These are phyloP conservation scores for Sylvilagus floridanus DNA, from an alignment of 2,797 vertebrate genomes.

Conservation along the genomic window DNA sequence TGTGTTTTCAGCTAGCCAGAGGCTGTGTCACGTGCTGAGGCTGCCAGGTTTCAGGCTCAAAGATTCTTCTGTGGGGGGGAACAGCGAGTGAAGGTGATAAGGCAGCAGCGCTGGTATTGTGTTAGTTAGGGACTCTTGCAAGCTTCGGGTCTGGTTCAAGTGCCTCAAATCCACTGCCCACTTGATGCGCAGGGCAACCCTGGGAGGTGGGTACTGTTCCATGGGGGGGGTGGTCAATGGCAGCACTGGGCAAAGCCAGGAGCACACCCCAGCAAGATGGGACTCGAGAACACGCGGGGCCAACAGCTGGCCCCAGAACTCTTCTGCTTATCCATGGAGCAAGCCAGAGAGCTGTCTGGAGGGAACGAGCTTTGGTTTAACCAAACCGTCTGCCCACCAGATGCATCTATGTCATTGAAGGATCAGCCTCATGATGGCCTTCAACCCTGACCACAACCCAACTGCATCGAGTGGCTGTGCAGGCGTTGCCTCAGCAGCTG, in stretches of 20 bases:
- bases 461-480: rapidly evolving
- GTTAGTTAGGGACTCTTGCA: neutral
- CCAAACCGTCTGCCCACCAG: neutral
- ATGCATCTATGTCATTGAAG: no score
- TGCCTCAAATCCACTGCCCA: neutral
- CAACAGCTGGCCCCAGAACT: neutral
- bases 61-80: neutral
- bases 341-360: neutral
- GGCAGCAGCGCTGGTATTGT: neutral
- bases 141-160: neutral
- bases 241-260: neutral
- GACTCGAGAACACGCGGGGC: neutral
- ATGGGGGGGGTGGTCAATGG: neutral
- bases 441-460: neutral
- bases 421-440: neutral
- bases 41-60: neutral
- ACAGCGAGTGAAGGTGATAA: neutral
- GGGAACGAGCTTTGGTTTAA: neutral
- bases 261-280: neutral
- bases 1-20: neutral
- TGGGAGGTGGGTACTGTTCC: neutral
- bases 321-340: neutral
- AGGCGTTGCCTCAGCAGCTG: neutral
- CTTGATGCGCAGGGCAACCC: neutral
- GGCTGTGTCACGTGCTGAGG: neutral